Conservation (phyloP, 2,888 invertebrate species). For the Neuroscelio doddi region DNA sequence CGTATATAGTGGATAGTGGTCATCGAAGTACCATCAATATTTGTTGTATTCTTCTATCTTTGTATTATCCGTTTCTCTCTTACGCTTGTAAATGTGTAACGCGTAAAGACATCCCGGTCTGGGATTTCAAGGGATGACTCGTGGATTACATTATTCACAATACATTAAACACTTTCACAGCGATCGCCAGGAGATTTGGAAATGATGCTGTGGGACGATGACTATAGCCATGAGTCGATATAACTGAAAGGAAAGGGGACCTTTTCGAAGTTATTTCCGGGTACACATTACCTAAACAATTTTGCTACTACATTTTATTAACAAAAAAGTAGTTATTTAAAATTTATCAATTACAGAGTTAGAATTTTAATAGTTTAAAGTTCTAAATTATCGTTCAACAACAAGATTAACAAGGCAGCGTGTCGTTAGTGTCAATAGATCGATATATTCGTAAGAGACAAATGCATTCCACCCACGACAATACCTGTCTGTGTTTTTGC, state of each 20-base stretch:
- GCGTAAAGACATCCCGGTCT: constrained; percentile 25
- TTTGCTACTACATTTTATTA: neutral
- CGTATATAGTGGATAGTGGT: too few relatives aligned
- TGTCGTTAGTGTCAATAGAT: too few relatives aligned
- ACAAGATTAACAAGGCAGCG: too few relatives aligned
- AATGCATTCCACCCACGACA: too few relatives aligned
- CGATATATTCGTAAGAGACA: too few relatives aligned
- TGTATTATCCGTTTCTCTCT: constrained; percentile 31
- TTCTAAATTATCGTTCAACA: too few relatives aligned
- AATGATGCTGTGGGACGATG: constrained; percentile 47
- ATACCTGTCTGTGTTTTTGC: too few relatives aligned
- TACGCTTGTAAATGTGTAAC: constrained; percentile 16
- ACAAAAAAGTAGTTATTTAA: too few relatives aligned
- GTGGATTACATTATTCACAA: constrained; percentile 70
- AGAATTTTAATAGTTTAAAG: too few relatives aligned
- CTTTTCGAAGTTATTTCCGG: too few relatives aligned
- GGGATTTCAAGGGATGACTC: constrained; percentile 54
- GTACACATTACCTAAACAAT: neutral
- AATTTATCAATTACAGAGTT: too few relatives aligned
- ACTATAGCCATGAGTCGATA: constrained; percentile 4
- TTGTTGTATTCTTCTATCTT: constrained; percentile 55
- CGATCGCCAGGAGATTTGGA: constrained; percentile 54
- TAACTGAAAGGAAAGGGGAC: too few relatives aligned
- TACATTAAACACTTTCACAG: constrained; percentile 68
- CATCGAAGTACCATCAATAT: constrained; percentile 27